Evolutionary conservation across 2,888 invertebrate genomes (phyloP), one percentile per base, ranked within the genome.

Genomic region (Biston stratarius): DNA sequence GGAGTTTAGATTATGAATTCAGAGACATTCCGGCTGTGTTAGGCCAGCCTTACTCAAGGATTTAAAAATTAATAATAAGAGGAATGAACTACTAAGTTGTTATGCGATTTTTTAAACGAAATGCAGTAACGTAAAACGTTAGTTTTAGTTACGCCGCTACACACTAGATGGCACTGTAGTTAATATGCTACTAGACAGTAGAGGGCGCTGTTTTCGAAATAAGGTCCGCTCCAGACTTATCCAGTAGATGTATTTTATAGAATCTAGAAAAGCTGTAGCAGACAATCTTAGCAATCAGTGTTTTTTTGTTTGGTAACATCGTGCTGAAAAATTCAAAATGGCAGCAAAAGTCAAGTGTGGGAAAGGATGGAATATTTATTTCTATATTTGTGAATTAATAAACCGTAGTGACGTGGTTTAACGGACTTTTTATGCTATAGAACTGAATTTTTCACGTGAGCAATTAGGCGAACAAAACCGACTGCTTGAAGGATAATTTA

Each of bases 321-420:
- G 14, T 62, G 56, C 2, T 12, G 44, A 67, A 77, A 83, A 83
- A 83, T 84, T 84, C 86, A 92, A 92, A 86, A 92, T 92, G 92
- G 92, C 88, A 87, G 91, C 59, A 49, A 49, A 81, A 81, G 78
- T 57, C 62, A 80, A 77, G 77, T 79, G 77, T 76, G 76, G 70
- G 72, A 71, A 61, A 75, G 76, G 72, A 73, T 71, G 59, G 70
- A 75, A 61, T 70, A 78, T 81, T 74, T 85, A 84, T 85, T 82
- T 84, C 76, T 81, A 75, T 75, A 79, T 81, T 84, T 83, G 83
- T 85, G 83, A 77, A 79, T 76, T 82, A 80, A 78, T 85, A 83
- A 81, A 83, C 79, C 76, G 78, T 69, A 82, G 91, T 92, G 91
- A 90, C 91, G 92, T 91, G 90, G 87, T 88, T 83, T 86, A 87